Base-by-base conservation (phyloP, 2,888 invertebrate species). In the Ormyrus labotus region DNA sequence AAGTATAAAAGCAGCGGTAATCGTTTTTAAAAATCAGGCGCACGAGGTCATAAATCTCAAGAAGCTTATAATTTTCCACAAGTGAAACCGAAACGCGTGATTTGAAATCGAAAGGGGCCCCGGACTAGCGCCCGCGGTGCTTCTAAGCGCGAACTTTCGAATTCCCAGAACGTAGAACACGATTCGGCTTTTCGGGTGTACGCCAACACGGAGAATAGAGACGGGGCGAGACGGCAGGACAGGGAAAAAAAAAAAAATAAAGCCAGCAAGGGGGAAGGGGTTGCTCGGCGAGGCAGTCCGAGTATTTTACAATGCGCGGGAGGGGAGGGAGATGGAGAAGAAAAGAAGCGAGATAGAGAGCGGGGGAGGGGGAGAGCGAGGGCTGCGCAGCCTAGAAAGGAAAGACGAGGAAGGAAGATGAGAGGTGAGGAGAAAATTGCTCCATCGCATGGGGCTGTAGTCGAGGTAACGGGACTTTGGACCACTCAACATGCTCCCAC, bases 401-500 rank as follows among this genome's bases (percentile, higher is more conserved):
- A 68, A 57, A 71, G 53, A 55, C 13, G 68, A 63, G 60, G 77
- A 77, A 72, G 55, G 58, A 79, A 70, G 69, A 81, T 73, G 61
- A 48, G 60, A 83, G 71, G 51, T 64, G 68, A 75, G 58, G 57
- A 74, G 68, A 68, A 73, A 69, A 74, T 69, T 57, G 73, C 53
- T 73, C 45, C 50, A 61, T 77, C 51, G 68, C 68, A 74, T 68
- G 61, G 58, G 81, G 80, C 83, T 83, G 75, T 71, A 78, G 72
- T 65, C 11, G 81, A 81, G 81, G 19, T 81, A 84, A 85, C 85
- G 83, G 84, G 80, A 83, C 81, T 81, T 73, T 57, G 76, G 79
- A 77, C 78, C 81, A 71, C 83, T 81, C 73, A 77, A 78, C 81
- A 78, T 82, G 84, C 84, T 85, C 85, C 85, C 85, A 86, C 84